phyloP scores from a whole-genome alignment of 2,888 invertebrate genomes.

The Dryococelus australis region DNA sequence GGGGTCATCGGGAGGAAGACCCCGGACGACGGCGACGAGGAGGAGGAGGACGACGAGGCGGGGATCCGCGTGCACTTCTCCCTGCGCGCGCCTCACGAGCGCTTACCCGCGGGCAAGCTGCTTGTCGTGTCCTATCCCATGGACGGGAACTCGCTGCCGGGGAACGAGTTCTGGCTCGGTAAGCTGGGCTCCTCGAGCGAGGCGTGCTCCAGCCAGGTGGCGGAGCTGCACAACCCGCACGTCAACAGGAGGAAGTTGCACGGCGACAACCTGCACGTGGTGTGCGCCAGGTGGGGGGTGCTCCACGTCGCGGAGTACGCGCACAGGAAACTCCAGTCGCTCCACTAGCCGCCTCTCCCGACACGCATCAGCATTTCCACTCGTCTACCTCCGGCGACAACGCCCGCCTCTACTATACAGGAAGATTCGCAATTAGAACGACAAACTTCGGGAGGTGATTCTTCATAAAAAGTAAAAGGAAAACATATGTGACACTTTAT shows the following conservation, averaged over 20 bases:
- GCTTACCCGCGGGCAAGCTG: slow-evolving; percentile 57
- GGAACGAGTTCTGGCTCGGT: slow-evolving; percentile 75
- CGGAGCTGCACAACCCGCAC: slow-evolving; percentile 69
- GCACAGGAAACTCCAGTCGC: slow-evolving; percentile 25
- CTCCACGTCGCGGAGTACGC: slow-evolving; percentile 56
- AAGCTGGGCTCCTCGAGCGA: slow-evolving; percentile 65
- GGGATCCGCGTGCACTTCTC: slow-evolving; percentile 64
- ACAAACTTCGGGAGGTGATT: too few species aligned
- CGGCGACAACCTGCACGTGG: slow-evolving; percentile 63
- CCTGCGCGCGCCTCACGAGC: slow-evolving; percentile 65
- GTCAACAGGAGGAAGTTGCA: slow-evolving; percentile 63
- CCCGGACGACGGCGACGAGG: neutral
- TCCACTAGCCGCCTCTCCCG: neutral
- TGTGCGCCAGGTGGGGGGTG: slow-evolving; percentile 56
- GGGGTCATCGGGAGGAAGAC: slow-evolving; percentile 34
- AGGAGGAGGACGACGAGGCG: neutral
- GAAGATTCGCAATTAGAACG: too few species aligned
- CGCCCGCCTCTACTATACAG: too few species aligned
- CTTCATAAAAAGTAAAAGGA: too few species aligned
- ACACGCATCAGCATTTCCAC: too few species aligned
- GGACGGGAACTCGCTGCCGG: slow-evolving; percentile 77
- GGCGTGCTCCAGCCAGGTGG: slow-evolving; percentile 65
- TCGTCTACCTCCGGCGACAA: too few species aligned
- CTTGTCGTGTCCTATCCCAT: slow-evolving; percentile 74
- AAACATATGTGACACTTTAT: too few species aligned